Conservation (phyloP, 2,888 invertebrate genomes). For the Sminthurinus aureus region DNA sequence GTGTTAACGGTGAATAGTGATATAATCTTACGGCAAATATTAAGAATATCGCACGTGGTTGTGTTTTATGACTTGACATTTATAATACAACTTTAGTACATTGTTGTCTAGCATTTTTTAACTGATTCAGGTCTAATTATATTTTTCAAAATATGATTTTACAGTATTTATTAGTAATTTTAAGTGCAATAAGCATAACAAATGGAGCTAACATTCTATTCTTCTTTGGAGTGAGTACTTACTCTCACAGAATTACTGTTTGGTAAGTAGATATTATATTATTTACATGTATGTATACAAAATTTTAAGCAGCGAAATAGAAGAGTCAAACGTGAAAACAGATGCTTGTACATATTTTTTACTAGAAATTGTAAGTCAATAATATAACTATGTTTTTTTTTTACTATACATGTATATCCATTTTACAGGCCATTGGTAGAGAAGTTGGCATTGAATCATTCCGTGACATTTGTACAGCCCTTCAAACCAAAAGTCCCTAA, state of each 20-base stretch:
- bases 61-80: not conserved
- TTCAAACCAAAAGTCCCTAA: slow-evolving; percentile 46
- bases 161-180: not conserved
- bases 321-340: not conserved
- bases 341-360: too few relatives aligned
- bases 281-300: not conserved
- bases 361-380: too few relatives aligned
- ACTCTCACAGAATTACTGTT: slow-evolving; percentile 37
- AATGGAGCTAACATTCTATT: slow-evolving; percentile 36
- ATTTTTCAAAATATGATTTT: not conserved
- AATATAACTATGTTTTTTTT: too few relatives aligned
- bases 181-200: not conserved
- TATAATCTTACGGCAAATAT: not conserved
- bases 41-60: not conserved
- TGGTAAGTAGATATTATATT: not conserved
- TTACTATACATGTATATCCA: too few relatives aligned
- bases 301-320: not conserved
- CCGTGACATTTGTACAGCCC: slow-evolving; percentile 50
- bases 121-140: not conserved
- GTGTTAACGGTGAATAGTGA: too few relatives aligned
- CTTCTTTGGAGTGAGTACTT: slow-evolving; percentile 37
- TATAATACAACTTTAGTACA: not conserved
- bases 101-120: not conserved
- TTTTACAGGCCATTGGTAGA: slow-evolving; percentile 37
- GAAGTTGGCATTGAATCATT: slow-evolving; percentile 45